These are phyloP conservation scores for Acleris emargana DNA, from an alignment of 2,888 invertebrate species.

Conservation along the genomic window DNA sequence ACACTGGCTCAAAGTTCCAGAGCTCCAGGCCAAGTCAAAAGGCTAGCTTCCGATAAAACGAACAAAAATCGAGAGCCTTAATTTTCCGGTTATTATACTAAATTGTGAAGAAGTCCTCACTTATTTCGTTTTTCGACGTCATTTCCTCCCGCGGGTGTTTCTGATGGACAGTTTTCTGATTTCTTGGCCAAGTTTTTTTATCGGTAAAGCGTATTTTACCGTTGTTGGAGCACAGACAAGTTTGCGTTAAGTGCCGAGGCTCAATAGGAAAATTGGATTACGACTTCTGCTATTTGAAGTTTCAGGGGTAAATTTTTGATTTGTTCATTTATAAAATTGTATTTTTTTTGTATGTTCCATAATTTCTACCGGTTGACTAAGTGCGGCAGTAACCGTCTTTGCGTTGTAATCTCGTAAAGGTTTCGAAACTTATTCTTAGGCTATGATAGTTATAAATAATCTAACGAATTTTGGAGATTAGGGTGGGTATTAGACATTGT, in stretches of 20 bases:
- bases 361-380: no score
- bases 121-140: conserved; percentile 55
- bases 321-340: background rate
- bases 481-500: no score
- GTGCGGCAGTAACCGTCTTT: no score
- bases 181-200: conserved; percentile 43
- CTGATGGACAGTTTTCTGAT: conserved; percentile 55
- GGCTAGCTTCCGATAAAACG: conserved; percentile 54
- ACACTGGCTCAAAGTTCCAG: conserved; percentile 9
- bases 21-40: conserved; percentile 38
- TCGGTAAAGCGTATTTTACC: conserved; percentile 23
- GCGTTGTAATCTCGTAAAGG: no score
- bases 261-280: conserved; percentile 1
- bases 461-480: no score
- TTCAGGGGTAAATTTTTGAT: background rate
- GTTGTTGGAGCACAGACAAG: conserved; percentile 15
- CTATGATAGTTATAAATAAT: no score
- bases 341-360: background rate
- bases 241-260: conserved; percentile 22
- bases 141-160: conserved; percentile 52
- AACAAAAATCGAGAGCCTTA: conserved; percentile 68
- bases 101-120: conserved; percentile 35
- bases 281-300: background rate
- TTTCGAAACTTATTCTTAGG: no score
- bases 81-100: conserved; percentile 68